A percentile compares a stretch with the other conserved stretches of the same genome.
phyloP scores from a whole-genome alignment of 2,113 vertebrate species.

The Pomatorhinus ruficollis region DNA sequence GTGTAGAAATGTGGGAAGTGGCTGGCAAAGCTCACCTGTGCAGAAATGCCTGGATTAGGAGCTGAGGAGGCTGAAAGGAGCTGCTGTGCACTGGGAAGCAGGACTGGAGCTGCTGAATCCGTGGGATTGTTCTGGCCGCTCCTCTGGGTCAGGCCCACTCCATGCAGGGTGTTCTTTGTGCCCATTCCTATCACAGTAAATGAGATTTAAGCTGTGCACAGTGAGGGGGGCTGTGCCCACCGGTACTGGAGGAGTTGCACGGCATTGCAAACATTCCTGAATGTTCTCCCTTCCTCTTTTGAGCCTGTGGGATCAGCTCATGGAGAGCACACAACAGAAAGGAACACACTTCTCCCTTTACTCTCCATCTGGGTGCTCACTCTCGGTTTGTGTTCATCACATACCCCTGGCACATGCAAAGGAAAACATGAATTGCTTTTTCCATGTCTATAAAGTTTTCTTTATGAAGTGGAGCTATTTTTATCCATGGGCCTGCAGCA shows the following conservation, averaged over 20 bases:
- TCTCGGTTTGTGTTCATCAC: background rate
- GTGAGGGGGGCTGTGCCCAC: background rate
- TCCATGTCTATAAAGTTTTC: background rate
- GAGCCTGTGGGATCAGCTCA: background rate
- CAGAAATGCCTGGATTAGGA: background rate
- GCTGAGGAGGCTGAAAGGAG: background rate
- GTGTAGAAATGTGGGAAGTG: background rate
- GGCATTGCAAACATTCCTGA: background rate
- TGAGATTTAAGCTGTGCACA: background rate
- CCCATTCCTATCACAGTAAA: background rate
- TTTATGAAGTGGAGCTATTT: background rate
- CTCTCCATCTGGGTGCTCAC: background rate
- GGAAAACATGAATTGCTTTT: background rate
- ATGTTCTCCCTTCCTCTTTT: background rate
- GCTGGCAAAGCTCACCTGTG: accelerated
- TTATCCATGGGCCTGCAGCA: background rate
- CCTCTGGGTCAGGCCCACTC: background rate
- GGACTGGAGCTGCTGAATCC: background rate
- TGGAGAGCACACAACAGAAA: background rate
- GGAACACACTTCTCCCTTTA: background rate
- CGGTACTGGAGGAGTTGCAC: background rate
- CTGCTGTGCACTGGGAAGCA: background rate
- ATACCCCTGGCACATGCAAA: background rate
- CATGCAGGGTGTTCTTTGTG: background rate
- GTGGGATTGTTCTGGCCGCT: background rate